phyloP scores from a whole-genome alignment of 2,888 invertebrate species.

The Girardia tigrina region DNA sequence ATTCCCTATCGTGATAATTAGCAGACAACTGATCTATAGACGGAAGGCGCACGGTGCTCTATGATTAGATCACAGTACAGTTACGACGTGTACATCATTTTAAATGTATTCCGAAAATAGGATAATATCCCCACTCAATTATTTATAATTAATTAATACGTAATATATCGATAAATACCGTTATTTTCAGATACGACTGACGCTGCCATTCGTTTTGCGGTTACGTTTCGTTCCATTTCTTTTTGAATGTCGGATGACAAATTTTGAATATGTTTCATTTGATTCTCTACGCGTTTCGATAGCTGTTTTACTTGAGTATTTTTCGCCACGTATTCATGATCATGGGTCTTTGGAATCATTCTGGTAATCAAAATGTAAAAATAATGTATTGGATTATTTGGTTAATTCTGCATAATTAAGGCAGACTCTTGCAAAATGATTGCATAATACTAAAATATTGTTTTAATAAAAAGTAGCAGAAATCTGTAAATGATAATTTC shows the following conservation, averaged over 20 bases:
- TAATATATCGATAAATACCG: background rate
- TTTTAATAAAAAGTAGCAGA: too few species aligned
- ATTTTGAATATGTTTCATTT: slow-evolving; percentile 1
- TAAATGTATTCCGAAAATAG: too few species aligned
- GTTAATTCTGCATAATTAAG: too few species aligned
- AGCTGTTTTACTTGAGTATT: background rate
- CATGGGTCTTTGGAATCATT: background rate
- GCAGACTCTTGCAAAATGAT: too few species aligned
- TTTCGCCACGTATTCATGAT: background rate
- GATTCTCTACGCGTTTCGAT: background rate
- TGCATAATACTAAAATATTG: too few species aligned
- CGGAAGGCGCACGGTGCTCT: too few species aligned
- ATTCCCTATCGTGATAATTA: too few species aligned
- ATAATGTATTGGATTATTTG: background rate
- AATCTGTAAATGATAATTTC: too few species aligned
- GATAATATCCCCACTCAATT: background rate
- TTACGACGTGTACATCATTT: too few species aligned
- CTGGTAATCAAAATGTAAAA: background rate
- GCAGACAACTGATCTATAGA: too few species aligned
- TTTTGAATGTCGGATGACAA: background rate
- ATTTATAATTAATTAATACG: background rate
- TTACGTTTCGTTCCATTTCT: background rate
- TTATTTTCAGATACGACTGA: background rate
- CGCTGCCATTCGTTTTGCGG: background rate
- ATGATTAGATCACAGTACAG: too few species aligned